Evolutionary conservation across 2,113 vertebrate species (phyloP).

Genomic region (Okapia johnstoni): DNA sequence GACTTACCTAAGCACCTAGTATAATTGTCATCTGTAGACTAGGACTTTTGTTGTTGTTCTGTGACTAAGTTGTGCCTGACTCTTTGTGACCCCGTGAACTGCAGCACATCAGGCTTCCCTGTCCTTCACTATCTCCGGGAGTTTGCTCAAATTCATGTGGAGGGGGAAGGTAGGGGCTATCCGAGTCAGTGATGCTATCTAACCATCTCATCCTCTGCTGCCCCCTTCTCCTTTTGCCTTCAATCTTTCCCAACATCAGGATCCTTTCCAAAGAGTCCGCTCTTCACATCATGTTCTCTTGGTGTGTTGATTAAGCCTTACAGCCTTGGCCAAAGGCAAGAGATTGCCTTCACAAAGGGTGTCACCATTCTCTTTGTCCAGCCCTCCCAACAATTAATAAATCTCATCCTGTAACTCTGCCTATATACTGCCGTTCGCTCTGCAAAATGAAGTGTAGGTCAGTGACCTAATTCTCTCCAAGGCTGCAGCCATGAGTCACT

Average conservation of each 20-base stretch:
- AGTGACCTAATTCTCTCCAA: background rate
- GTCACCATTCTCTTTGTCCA: background rate
- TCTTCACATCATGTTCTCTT: background rate
- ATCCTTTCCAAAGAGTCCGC: background rate
- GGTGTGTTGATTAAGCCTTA: background rate
- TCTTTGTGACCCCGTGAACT: background rate
- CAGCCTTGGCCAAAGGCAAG: background rate
- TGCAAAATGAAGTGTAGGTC: background rate
- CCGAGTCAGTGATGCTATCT: background rate
- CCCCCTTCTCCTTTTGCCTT: background rate
- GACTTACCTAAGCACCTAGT: background rate
- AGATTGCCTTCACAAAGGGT: background rate
- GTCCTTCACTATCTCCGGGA: accelerated
- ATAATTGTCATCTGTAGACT: background rate
- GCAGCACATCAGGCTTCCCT: background rate
- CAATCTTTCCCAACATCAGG: background rate
- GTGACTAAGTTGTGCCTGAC: background rate
- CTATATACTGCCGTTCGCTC: background rate
- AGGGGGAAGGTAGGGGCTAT: background rate
- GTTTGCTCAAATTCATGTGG: background rate
- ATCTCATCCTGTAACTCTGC: background rate
- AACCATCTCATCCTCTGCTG: background rate
- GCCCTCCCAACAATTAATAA: background rate
- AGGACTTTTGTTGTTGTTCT: background rate
- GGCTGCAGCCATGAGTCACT: background rate